A percentile compares a stretch with the other conserved stretches of the same genome.
Conservation (phyloP, 2,888 invertebrate genomes). For the Zaprionus obscuricornis region DNA sequence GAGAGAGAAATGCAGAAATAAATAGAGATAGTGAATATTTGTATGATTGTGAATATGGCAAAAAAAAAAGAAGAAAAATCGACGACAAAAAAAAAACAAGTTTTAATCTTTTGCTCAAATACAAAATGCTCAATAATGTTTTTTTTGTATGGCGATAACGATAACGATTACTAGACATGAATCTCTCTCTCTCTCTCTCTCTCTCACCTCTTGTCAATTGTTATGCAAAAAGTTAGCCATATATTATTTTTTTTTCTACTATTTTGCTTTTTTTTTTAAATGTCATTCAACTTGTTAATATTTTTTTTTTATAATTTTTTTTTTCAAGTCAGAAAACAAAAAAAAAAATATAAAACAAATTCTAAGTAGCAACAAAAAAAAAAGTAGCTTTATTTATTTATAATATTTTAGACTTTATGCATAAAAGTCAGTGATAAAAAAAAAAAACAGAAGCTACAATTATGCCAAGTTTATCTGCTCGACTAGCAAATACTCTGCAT, state of each 20-base stretch:
- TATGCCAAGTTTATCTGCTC: too few relatives aligned
- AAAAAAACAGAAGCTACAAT: too few relatives aligned
- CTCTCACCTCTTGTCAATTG: constrained; percentile 39
- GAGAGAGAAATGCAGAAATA: constrained; percentile 3
- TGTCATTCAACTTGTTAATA: constrained; percentile 55
- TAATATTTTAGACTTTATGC: constrained; percentile 14
- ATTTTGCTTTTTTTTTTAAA: constrained; percentile 9
- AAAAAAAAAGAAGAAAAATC: too few relatives aligned
- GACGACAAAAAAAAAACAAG: constrained; percentile 37
- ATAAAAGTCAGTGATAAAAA: constrained; percentile 31
- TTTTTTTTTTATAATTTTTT: too few relatives aligned
- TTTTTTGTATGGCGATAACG: constrained; percentile 15
- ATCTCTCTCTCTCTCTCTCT: background rate
- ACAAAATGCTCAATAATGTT: constrained; percentile 16
- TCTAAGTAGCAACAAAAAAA: too few relatives aligned
- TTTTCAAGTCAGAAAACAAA: too few relatives aligned
- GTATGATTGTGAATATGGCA: too few relatives aligned
- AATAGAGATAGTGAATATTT: constrained; percentile 28
- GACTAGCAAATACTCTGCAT: too few relatives aligned
- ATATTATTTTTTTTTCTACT: constrained; percentile 8
- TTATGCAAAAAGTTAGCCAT: constrained; percentile 30
- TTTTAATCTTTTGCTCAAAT: constrained; percentile 50
- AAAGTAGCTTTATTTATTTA: constrained; percentile 8
- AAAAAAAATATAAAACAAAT: too few relatives aligned
- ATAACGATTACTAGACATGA: constrained; percentile 32